Percentiles rank a stretch among this genome's conserved stretches.
phyloP scores from a whole-genome alignment of 35 echinoderm and acorn worm genomes.

The Heliocidaris tuberculata region DNA sequence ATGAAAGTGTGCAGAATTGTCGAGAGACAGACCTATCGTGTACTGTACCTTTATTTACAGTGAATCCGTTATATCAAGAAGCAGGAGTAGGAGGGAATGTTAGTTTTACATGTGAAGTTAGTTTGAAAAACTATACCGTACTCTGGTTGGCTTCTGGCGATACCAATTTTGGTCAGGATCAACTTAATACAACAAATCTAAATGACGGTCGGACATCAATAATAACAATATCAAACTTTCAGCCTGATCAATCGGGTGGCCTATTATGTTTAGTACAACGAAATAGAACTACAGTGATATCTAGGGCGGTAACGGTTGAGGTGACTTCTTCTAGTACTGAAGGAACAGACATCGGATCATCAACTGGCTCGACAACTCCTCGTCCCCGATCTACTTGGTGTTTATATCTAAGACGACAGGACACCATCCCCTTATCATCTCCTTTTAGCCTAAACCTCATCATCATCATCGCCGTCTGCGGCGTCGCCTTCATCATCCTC shows the following conservation, averaged over 20 bases:
- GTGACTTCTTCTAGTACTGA: not conserved
- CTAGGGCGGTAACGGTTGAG: not conserved
- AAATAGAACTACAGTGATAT: not conserved
- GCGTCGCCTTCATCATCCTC: not conserved
- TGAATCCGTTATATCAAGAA: not conserved
- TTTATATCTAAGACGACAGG: not conserved
- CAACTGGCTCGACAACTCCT: not conserved
- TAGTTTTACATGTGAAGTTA: not conserved
- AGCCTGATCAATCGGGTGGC: not conserved
- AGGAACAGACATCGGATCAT: not conserved
- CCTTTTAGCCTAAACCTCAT: not conserved
- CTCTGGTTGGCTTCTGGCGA: not conserved
- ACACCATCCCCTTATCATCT: not conserved
- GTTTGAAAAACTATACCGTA: not conserved
- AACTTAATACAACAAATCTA: not conserved
- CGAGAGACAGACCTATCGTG: not conserved
- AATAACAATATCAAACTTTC: not conserved
- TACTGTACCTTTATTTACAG: not conserved
- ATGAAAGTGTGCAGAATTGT: not conserved
- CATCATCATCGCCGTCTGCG: constrained; percentile 27
- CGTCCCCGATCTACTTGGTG: not conserved
- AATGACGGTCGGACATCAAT: not conserved
- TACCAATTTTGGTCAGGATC: not conserved
- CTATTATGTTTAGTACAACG: not conserved
- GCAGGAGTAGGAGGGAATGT: not conserved